These are phyloP conservation scores for Nomada ruficornis DNA, from an alignment of 2,888 invertebrate species.

Conservation along the genomic window DNA sequence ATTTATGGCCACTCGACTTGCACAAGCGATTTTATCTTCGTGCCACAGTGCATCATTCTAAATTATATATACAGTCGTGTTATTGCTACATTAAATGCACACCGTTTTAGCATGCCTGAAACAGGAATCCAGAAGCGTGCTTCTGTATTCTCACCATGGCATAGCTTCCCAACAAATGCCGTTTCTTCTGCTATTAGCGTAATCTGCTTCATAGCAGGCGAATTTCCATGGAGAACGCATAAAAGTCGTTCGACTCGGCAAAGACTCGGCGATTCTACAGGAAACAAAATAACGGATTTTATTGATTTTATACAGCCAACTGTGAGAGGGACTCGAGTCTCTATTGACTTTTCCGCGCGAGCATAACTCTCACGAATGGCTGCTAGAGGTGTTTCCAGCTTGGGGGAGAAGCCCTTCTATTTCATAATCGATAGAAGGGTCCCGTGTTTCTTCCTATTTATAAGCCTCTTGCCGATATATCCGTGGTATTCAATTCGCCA, in stretches of 20 bases:
- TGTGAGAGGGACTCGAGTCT: constrained; percentile 39
- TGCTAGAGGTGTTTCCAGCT: constrained; percentile 36
- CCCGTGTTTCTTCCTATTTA: constrained; percentile 52
- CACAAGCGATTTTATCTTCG: neutral
- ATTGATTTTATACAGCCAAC: constrained; percentile 36
- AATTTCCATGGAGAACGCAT: neutral
- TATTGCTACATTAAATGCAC: neutral
- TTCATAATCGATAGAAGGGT: constrained; percentile 60
- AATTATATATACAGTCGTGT: constrained; percentile 1
- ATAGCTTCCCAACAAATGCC: neutral
- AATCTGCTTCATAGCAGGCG: neutral
- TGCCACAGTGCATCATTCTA: neutral
- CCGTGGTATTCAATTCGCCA: constrained; percentile 46
- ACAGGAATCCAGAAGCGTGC: neutral
- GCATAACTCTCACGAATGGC: constrained; percentile 37
- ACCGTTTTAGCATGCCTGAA: neutral
- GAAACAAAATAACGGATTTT: constrained; percentile 17
- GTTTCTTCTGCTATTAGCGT: neutral
- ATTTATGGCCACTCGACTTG: neutral
- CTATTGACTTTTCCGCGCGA: constrained; percentile 51
- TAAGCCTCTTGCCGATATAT: constrained; percentile 54
- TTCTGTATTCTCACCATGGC: neutral
- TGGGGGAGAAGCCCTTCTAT: constrained; percentile 41
- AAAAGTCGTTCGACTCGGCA: neutral
- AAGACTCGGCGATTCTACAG: neutral